Conservation (phyloP, 1,140 invertebrate species). For the Drosophila bipectinata region DNA sequence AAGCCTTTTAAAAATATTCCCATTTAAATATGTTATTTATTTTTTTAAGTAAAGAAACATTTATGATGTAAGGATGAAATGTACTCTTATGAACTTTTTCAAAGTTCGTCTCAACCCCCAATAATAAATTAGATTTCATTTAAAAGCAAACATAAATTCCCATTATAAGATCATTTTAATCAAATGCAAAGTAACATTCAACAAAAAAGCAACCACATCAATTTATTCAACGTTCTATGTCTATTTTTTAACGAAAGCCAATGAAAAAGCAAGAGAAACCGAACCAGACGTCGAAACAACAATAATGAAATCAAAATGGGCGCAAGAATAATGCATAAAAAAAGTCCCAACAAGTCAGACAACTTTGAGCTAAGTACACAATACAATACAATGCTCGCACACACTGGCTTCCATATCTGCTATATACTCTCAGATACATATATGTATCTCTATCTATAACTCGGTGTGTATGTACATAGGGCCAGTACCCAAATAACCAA, state of each 20-base stretch:
- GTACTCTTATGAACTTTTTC: not conserved
- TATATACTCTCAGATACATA: slow-evolving; percentile 10
- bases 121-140: slow-evolving; percentile 21
- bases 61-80: not conserved
- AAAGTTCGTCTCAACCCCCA: not conserved
- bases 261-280: slow-evolving; percentile 69
- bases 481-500: slow-evolving; percentile 50
- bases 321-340: slow-evolving; percentile 76
- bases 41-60: not conserved
- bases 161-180: slow-evolving; percentile 37
- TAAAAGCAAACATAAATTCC: slow-evolving; percentile 21
- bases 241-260: slow-evolving; percentile 66
- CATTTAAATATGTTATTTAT: not conserved
- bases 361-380: slow-evolving; percentile 72
- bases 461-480: slow-evolving; percentile 45
- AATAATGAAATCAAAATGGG: slow-evolving; percentile 77
- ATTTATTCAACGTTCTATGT: slow-evolving; percentile 46
- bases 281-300: slow-evolving; percentile 33
- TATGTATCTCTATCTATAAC: slow-evolving; percentile 28
- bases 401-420: slow-evolving; percentile 7
- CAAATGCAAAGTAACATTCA: slow-evolving; percentile 37
- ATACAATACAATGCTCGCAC: slow-evolving; percentile 26
- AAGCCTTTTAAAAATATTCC: not conserved
- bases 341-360: slow-evolving; percentile 74
- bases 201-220: slow-evolving; percentile 59